Base-by-base conservation (phyloP, 2,113 vertebrate species). In the Orycteropus afer region DNA sequence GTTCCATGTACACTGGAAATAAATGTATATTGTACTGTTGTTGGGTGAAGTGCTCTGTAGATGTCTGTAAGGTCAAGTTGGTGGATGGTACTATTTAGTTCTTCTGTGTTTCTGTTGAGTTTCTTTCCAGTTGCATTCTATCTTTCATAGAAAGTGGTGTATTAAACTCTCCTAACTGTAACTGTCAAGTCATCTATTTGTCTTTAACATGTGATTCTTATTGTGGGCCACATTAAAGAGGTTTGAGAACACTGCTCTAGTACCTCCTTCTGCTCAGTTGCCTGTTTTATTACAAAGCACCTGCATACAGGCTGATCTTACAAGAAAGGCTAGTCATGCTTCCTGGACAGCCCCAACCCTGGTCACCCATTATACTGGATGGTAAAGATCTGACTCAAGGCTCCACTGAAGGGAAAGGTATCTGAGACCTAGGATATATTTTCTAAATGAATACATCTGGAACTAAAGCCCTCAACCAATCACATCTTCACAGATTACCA, bases 251-350 rank as follows among this genome's bases (percentile, higher is more conserved):
- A 20, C 32, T 20, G 53, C 45, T 78, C 45, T 18, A 1, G 8
- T 6, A 71, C 37, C 67, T 40, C 67, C 32, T 71, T 71, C 67
- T 17, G n/a, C 20, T 40, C 20, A 11, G 15, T 20, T 71, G 65
- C 18, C 67, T 37, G 67, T n/a, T n/a, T 12, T 14, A 63, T 5
- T 1, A 11, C 34, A 5, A 10, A 83, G 49, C 23, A 61, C 6
- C 20, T 22, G 4, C 1, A 22, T 27, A 17, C 7, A 15, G 7
- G 0, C 29, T 14, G 17, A 3, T 27, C 40, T 32, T 47, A 0
- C 3, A 15, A 53, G 29, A 47, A n/a, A 83, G 11, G 57, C n/a
- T 1, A 45, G 37, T 12, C 27, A 11, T n/a, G 45, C 20, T 47
- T 25, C 42, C 20, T 67, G 63, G 32, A 15, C 0, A 11, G 14